Evolutionary conservation across 2,797 vertebrate species (phyloP).

Genomic region (Sciaenops ocellatus): DNA sequence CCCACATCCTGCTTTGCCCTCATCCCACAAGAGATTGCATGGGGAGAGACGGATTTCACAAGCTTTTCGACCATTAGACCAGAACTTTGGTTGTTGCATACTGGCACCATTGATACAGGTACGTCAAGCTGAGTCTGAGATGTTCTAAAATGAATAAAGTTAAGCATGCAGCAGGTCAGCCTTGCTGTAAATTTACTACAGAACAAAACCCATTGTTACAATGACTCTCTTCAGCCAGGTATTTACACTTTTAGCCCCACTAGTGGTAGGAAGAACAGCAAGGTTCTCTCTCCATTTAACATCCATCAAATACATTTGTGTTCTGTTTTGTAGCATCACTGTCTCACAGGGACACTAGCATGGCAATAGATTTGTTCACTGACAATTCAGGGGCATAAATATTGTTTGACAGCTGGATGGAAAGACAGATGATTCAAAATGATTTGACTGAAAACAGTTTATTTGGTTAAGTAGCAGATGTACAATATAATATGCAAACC

Average conservation of each 20-base stretch:
- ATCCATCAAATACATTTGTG: background rate
- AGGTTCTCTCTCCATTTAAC: background rate
- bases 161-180: background rate
- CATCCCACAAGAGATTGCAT: too few species aligned
- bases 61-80: too few species aligned
- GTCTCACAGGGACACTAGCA: background rate
- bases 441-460: conserved; percentile 26
- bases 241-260: background rate
- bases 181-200: background rate
- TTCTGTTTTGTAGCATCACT: background rate
- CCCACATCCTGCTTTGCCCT: too few species aligned
- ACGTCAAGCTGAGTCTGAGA: background rate
- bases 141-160: background rate
- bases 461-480: conserved; percentile 21
- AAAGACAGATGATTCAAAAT: conserved; percentile 8
- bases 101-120: rapidly evolving
- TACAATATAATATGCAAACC: conserved; percentile 26
- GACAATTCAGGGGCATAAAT: background rate
- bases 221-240: background rate
- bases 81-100: background rate
- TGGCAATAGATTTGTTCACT: background rate
- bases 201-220: background rate
- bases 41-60: too few species aligned
- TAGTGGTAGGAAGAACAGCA: background rate
- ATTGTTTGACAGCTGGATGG: conserved; percentile 6